These are phyloP conservation scores for Muscina levida DNA, from an alignment of 2,888 invertebrate species.

Conservation along the genomic window DNA sequence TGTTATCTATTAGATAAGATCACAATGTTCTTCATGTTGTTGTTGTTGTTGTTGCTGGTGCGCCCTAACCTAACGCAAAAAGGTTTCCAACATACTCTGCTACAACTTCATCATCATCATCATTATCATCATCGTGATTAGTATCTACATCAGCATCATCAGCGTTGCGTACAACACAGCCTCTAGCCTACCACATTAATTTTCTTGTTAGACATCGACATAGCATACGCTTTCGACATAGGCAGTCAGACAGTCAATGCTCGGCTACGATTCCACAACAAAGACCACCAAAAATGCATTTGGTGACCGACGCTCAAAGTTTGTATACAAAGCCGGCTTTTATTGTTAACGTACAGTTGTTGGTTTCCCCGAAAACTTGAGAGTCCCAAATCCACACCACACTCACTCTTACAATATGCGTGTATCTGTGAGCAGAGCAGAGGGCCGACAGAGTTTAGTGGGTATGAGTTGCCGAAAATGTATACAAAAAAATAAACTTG, in stretches of 20 bases:
- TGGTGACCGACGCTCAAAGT: conserved; percentile 10
- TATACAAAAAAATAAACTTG: conserved; percentile 12
- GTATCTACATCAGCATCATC: no score
- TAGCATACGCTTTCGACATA: conserved; percentile 18
- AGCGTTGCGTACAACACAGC: no score
- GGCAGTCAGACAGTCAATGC: background rate
- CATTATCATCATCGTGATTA: no score
- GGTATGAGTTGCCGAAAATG: conserved; percentile 37
- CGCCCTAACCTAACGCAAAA: conserved; percentile 14
- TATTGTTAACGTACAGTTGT: conserved; percentile 39
- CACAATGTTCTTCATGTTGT: no score
- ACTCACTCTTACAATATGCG: background rate
- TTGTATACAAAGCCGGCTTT: conserved; percentile 38
- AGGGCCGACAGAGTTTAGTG: background rate
- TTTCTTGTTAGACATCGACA: conserved; percentile 71
- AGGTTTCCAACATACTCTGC: no score
- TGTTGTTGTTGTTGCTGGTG: background rate
- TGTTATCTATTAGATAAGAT: background rate
- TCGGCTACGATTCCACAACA: background rate
- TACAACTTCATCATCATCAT: no score
- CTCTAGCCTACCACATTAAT: conserved; percentile 76
- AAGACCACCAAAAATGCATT: conserved; percentile 2
- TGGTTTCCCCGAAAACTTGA: background rate
- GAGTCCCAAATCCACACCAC: background rate
- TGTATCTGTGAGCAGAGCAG: conserved; percentile 13